Evolutionary conservation across 1,140 invertebrate species (phyloP).

Genomic region (Solenopsis fugax): DNA sequence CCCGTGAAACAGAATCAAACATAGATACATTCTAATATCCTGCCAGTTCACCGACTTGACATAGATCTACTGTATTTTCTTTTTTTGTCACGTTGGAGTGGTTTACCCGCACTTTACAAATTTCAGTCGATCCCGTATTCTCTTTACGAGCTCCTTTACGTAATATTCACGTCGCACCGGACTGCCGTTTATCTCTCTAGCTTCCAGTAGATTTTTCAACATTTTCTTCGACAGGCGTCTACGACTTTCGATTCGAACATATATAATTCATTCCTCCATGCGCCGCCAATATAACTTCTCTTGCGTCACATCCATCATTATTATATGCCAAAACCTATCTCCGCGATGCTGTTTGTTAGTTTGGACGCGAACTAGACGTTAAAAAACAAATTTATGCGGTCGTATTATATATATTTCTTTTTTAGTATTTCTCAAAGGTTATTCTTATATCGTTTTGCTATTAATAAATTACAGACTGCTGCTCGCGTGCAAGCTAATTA

Average conservation of each 20-base stretch:
- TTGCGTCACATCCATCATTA: constrained; percentile 17
- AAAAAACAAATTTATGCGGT: neutral
- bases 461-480: constrained; percentile 10
- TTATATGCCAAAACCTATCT: neutral
- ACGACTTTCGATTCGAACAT: neutral
- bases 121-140: constrained; percentile 30
- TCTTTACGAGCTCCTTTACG: constrained; percentile 25
- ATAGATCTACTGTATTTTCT: neutral
- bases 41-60: neutral
- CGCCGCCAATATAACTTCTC: constrained; percentile 25
- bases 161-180: constrained; percentile 7
- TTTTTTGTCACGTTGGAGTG: neutral
- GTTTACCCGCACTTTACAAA: constrained; percentile 4
- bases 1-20: neutral
- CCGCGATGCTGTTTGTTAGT: neutral
- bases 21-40: neutral
- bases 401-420: neutral
- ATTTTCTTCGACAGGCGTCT: constrained; percentile 32
- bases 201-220: constrained; percentile 38
- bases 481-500: neutral
- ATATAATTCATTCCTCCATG: constrained; percentile 13
- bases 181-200: constrained; percentile 1
- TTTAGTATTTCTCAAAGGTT: neutral
- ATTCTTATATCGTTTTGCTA: neutral
- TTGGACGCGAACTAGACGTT: neutral